These are phyloP conservation scores for Lepidostoma basale DNA, from an alignment of 1,140 invertebrate species.

Conservation along the genomic window DNA sequence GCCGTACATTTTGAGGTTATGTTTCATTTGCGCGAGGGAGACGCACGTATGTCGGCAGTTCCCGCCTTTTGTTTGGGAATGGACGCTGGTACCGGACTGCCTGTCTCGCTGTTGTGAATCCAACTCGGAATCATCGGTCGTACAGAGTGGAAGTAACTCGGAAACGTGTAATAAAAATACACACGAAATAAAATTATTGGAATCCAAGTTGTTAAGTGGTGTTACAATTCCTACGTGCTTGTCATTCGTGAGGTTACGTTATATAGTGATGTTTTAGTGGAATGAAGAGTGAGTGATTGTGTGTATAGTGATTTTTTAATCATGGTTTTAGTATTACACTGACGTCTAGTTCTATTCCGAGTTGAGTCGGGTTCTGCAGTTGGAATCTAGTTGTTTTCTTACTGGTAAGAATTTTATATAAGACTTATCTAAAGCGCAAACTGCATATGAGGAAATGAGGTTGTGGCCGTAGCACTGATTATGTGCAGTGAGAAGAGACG, in stretches of 20 bases:
- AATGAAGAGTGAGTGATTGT: constrained; percentile 23
- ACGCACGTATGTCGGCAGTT: constrained; percentile 11
- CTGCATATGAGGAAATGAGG: no score
- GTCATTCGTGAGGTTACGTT: no score
- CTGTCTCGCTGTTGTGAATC: constrained; percentile 23
- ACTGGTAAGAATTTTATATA: constrained; percentile 1
- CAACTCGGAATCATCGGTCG: constrained; percentile 23
- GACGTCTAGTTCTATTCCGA: constrained; percentile 3
- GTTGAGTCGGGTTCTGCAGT: not conserved
- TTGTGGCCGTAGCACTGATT: no score
- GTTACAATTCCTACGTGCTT: no score
- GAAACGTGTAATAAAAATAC: constrained; percentile 18
- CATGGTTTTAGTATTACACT: constrained; percentile 1
- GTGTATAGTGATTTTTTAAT: not conserved
- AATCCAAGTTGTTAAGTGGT: not conserved
- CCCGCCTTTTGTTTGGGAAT: constrained; percentile 25
- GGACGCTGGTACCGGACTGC: constrained; percentile 26
- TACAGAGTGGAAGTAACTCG: constrained; percentile 16
- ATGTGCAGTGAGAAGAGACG: no score
- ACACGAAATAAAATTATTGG: not conserved
- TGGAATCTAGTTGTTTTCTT: not conserved
- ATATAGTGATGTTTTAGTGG: not conserved
- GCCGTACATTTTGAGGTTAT: constrained; percentile 32
- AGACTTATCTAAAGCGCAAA: no score
- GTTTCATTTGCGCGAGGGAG: constrained; percentile 24